phyloP scores from a whole-genome alignment of 2,888 invertebrate genomes.

The Ophioninae sp. region DNA sequence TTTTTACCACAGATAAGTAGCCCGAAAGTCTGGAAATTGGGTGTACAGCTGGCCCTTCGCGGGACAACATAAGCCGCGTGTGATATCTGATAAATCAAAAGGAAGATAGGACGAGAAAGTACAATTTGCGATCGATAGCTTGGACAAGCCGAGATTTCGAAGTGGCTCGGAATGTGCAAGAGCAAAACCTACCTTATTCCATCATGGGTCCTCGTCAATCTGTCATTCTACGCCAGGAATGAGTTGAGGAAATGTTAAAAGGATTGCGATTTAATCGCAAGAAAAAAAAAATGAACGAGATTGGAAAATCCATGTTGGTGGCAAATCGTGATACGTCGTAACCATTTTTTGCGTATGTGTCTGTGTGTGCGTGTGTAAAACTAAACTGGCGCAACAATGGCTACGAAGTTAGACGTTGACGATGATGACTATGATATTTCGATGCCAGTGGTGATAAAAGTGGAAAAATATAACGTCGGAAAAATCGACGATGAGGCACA shows the following conservation, averaged over 20 bases:
- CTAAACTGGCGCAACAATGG: slow-evolving; percentile 26
- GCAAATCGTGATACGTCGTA: not conserved
- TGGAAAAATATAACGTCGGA: slow-evolving; percentile 39
- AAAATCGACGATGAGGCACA: slow-evolving; percentile 56
- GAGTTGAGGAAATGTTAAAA: slow-evolving; percentile 4
- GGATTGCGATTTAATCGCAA: slow-evolving; percentile 19
- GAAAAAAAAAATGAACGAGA: slow-evolving; percentile 11
- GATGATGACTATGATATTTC: slow-evolving; percentile 33
- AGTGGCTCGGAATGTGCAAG: slow-evolving; percentile 65
- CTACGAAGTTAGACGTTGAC: slow-evolving; percentile 49
- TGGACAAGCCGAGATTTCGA: slow-evolving; percentile 63
- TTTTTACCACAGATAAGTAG: not conserved
- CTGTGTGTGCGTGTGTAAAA: not conserved
- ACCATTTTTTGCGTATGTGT: not conserved
- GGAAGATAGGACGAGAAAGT: slow-evolving; percentile 15
- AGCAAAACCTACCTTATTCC: slow-evolving; percentile 65
- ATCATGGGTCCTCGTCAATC: slow-evolving; percentile 52
- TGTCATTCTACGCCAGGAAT: slow-evolving; percentile 33
- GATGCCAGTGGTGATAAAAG: slow-evolving; percentile 49
- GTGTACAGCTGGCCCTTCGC: slow-evolving; percentile 23
- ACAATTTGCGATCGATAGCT: slow-evolving; percentile 59
- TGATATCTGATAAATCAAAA: slow-evolving; percentile 36
- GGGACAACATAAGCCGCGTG: slow-evolving; percentile 26
- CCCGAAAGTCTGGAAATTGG: not conserved
- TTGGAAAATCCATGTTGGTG: not conserved